A percentile compares a stretch with the other conserved stretches of the same genome.
Conservation (phyloP, 2,888 invertebrate genomes). For the Sclerodermus sp. region DNA sequence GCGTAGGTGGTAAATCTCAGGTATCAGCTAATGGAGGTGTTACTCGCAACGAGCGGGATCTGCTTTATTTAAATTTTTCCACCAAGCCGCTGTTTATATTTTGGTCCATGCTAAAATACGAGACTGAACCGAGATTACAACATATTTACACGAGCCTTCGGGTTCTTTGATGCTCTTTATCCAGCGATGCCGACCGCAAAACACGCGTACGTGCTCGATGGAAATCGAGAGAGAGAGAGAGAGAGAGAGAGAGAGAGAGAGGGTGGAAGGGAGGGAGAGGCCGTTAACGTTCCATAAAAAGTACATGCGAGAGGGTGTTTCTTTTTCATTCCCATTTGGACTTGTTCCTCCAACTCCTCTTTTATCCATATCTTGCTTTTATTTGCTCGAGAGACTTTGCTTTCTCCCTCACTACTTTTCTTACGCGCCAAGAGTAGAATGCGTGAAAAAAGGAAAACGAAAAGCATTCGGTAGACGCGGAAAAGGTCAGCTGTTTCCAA, state of each 20-base stretch:
- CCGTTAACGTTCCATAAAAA: constrained; percentile 15
- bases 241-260: not conserved
- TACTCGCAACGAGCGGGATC: too few species aligned
- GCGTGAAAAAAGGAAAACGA: too few species aligned
- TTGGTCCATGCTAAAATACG: not conserved
- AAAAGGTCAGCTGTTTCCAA: too few species aligned
- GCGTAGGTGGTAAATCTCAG: too few species aligned
- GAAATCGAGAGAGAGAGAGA: not conserved
- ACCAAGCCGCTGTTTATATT: not conserved
- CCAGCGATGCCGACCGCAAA: not conserved
- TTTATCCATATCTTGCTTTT: too few species aligned
- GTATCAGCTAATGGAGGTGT: too few species aligned
- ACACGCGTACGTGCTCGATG: not conserved
- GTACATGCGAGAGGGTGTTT: not conserved
- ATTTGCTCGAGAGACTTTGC: too few species aligned
- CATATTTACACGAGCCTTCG: constrained; percentile 5
- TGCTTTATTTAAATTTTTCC: not conserved
- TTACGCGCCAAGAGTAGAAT: too few species aligned
- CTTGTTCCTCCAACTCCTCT: too few species aligned
- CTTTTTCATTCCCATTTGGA: not conserved
- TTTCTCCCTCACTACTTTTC: too few species aligned
- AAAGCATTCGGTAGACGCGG: too few species aligned
- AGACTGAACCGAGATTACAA: constrained; percentile 4
- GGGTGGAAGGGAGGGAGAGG: not conserved
- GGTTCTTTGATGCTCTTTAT: constrained; percentile 16